phyloP scores from a whole-genome alignment of 2,113 vertebrate genomes.

The Rhinichthys klamathensis region DNA sequence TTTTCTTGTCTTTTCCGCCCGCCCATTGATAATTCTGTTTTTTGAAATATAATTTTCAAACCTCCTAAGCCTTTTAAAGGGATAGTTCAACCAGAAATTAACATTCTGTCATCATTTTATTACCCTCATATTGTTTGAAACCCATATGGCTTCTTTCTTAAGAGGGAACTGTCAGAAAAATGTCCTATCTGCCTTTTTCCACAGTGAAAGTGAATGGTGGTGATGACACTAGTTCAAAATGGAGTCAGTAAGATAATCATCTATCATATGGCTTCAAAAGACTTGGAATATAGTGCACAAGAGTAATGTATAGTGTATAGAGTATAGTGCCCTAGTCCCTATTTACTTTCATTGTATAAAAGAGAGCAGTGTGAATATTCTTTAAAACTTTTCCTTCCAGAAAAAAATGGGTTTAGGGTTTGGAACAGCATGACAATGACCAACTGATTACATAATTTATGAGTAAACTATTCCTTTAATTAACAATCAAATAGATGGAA shows the following conservation, averaged over 20 bases:
- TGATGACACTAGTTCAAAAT: not conserved
- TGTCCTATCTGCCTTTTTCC: too few relatives aligned
- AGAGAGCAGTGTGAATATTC: not conserved
- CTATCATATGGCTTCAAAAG: not conserved
- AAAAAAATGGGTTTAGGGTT: not conserved
- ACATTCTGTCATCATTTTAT: not conserved
- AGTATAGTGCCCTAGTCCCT: not conserved
- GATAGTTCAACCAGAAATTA: not conserved
- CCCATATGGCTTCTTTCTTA: not conserved
- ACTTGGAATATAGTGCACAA: not conserved
- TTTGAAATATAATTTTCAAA: not conserved
- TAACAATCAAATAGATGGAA: not conserved
- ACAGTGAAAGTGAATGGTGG: too few relatives aligned
- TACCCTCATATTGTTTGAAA: not conserved
- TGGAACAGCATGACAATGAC: not conserved
- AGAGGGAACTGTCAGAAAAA: not conserved
- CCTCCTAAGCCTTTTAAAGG: not conserved
- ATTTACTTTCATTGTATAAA: not conserved
- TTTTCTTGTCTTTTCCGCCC: too few relatives aligned
- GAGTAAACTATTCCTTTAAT: not conserved
- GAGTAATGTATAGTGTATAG: too few relatives aligned
- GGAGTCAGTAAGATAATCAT: not conserved
- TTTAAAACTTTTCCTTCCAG: not conserved
- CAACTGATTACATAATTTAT: not conserved
- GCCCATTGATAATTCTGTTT: too few relatives aligned